Conservation (phyloP, 2,797 vertebrate species). For the Pelobates cultripes region DNA sequence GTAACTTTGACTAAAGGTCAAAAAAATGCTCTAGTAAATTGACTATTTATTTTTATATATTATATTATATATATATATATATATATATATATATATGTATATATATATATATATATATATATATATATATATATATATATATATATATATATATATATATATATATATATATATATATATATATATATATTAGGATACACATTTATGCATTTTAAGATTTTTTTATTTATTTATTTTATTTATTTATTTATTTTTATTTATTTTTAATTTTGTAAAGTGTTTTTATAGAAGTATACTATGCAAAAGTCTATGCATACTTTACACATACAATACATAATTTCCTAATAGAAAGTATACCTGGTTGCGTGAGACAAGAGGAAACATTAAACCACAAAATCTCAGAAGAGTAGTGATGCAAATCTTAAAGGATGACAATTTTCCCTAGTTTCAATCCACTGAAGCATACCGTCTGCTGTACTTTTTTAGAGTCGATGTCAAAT, state of each 20-base stretch:
- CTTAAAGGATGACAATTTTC: constrained; percentile 7
- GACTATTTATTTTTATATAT: too few relatives aligned
- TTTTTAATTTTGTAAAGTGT: too few relatives aligned
- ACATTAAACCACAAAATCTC: constrained; percentile 1
- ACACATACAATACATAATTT: neutral
- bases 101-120: constrained; percentile 7
- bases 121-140: constrained; percentile 19
- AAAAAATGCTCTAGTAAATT: too few relatives aligned
- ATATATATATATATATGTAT: neutral
- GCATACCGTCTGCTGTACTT: neutral
- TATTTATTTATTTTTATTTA: too few relatives aligned
- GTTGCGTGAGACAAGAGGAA: constrained; percentile 2
- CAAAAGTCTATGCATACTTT: too few relatives aligned
- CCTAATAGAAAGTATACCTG: constrained; percentile 22
- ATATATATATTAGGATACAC: too few relatives aligned
- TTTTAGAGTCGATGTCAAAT: neutral
- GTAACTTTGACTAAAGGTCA: too few relatives aligned
- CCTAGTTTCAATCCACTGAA: neutral
- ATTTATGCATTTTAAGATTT: too few relatives aligned
- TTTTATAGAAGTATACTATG: too few relatives aligned
- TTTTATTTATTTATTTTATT: too few relatives aligned
- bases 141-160: constrained; percentile 9
- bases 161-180: neutral
- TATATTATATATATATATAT: neutral
- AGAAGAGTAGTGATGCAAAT: constrained; percentile 20